Percentiles rank a stretch among this genome's conserved stretches.
Conservation (phyloP, 2,888 invertebrate species). For the Lasioglossum calceatum region DNA sequence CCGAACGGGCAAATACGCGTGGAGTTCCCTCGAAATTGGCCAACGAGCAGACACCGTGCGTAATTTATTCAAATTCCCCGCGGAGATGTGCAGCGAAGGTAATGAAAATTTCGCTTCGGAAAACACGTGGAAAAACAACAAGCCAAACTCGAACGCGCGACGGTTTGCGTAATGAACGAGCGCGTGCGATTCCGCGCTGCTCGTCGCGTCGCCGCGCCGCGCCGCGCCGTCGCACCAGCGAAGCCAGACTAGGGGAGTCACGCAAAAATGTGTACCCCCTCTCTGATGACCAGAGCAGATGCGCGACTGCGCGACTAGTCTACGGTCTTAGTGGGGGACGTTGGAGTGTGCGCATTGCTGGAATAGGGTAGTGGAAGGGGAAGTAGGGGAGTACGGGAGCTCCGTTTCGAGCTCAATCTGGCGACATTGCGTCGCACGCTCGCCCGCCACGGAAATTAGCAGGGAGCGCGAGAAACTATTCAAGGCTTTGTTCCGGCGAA, state of each 20-base stretch:
- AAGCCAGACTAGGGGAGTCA: too few relatives aligned
- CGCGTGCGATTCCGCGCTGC: not conserved
- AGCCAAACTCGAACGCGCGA: not conserved
- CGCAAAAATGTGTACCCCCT: too few relatives aligned
- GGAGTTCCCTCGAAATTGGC: not conserved
- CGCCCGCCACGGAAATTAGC: constrained; percentile 27
- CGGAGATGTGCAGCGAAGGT: not conserved
- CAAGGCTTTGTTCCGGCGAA: constrained; percentile 33
- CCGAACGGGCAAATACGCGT: not conserved
- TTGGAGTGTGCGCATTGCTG: too few relatives aligned
- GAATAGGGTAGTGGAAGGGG: too few relatives aligned
- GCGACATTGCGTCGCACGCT: not conserved
- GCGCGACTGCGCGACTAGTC: too few relatives aligned
- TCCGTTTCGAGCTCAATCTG: too few relatives aligned
- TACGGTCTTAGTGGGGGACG: too few relatives aligned
- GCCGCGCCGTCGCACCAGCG: too few relatives aligned
- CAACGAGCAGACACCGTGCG: not conserved
- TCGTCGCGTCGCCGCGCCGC: too few relatives aligned
- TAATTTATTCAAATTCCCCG: constrained; percentile 27
- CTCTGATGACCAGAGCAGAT: too few relatives aligned
- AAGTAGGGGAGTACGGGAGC: too few relatives aligned
- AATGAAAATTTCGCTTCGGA: constrained; percentile 19
- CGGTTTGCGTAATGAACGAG: constrained; percentile 19
- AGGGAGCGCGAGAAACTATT: constrained; percentile 23
- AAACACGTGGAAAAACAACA: constrained; percentile 29